Percentiles rank a stretch among this genome's conserved stretches.
Evolutionary conservation across 2,797 vertebrate genomes (phyloP).

Genomic region (Phoxinus dragarum): DNA sequence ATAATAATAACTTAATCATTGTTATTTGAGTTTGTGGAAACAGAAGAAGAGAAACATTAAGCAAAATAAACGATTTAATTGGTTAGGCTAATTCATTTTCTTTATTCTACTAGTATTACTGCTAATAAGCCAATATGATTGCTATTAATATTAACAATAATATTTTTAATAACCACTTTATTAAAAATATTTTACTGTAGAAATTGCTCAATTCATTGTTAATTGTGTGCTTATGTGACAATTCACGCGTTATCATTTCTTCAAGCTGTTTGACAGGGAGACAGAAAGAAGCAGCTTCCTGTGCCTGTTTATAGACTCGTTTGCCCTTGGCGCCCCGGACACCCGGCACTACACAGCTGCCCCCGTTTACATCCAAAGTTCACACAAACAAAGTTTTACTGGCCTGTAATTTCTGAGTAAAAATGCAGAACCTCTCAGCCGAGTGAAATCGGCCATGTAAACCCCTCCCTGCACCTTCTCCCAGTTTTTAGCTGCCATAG

Average conservation of each 20-base stretch:
- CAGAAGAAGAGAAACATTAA: neutral
- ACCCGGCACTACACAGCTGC: constrained; percentile 17
- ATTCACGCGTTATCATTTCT: neutral
- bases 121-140: neutral
- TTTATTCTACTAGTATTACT: neutral
- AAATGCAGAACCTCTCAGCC: constrained; percentile 45
- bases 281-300: constrained; percentile 43
- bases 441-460: constrained; percentile 59
- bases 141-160: neutral
- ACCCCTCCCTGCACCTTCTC: neutral
- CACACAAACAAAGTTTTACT: constrained; percentile 57
- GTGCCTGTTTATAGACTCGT: constrained; percentile 50
- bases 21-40: neutral
- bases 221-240: neutral
- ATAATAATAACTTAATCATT: neutral
- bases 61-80: neutral
- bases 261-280: constrained; percentile 12
- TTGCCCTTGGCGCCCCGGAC: neutral
- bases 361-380: constrained; percentile 51
- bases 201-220: neutral
- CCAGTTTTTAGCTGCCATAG: constrained; percentile 5
- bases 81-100: too few relatives aligned
- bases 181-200: constrained; percentile 7
- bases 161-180: neutral
- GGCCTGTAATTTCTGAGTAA: constrained; percentile 38